Evolutionary conservation across 2,113 vertebrate species (phyloP).

Genomic region (Dinomys branickii): DNA sequence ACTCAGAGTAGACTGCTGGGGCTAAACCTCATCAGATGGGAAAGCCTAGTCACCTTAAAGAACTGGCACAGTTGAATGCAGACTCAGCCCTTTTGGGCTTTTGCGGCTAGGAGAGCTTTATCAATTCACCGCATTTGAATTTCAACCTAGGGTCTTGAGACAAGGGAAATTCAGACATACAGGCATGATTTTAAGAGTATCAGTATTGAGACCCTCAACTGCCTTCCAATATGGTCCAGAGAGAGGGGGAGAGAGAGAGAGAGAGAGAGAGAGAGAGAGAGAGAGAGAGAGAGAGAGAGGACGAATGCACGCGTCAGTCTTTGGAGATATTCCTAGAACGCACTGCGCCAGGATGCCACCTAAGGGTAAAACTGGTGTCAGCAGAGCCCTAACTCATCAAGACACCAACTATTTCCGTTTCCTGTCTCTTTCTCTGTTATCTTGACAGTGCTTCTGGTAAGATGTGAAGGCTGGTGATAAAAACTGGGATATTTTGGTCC

Average conservation of each 20-base stretch:
- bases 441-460: neutral
- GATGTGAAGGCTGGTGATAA: conserved; percentile 1
- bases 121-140: conserved; percentile 16
- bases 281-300: no score
- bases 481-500: neutral
- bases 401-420: neutral
- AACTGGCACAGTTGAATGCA: neutral
- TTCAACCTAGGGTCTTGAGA: neutral
- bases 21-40: neutral
- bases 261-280: no score
- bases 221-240: neutral
- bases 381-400: neutral
- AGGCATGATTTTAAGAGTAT: neutral
- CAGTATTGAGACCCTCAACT: neutral
- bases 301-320: neutral
- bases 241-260: no score
- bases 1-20: neutral
- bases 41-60: neutral
- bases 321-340: neutral
- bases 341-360: neutral
- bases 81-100: neutral
- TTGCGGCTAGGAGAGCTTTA: neutral
- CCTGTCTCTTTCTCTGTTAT: neutral
- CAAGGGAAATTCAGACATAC: neutral
- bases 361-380: neutral